Base-by-base conservation (phyloP, 2,797 vertebrate species). In the Remorina albescens region DNA sequence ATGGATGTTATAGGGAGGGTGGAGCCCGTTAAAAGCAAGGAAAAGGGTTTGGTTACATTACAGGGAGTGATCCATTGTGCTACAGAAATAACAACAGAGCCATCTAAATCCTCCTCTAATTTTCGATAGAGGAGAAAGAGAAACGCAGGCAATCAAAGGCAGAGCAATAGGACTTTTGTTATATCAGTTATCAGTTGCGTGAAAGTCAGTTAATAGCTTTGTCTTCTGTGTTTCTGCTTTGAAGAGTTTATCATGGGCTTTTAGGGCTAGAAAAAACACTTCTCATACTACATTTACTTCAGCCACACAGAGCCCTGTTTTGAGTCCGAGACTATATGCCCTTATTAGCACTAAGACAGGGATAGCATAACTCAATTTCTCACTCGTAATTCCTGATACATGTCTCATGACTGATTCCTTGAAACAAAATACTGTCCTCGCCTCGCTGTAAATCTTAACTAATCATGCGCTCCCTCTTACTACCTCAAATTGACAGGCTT, bases 21-120 rank as follows among this genome's bases (percentile, higher is more conserved):
- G 77, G 71, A 83, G 71, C 58, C 58, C 44, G 87, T 86, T 86
- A 82, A 90, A 87, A 85, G 87, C 81, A 67, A 86, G 84, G 75
- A 93, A 96, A 95, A 94, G 94, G 89, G 88, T 85, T 95, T 93
- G 88, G 86, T 88, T 90, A 86, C 86, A 83, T 82, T 87, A 85
- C 74, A 76, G 15, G 44, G 79, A 78, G 72, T 57, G 86, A 88
- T 85, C 84, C 84, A 91, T 92, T 92, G 92, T 92, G 74, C 86
- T 89, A 32, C 88, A 86, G 86, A 85, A 91, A 93, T 89, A 92
- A 91, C 84, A 92, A 87, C 81, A 62, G 74, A 78, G 71, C 76
- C 69, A 42, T 91, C 76, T 78, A 84, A 89, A 90, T 89, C 87
- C 79, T 88, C 58, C 81, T 87, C 74, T 88, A 88, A 95, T 85